Percentiles rank a stretch among this genome's conserved stretches.
phyloP scores from a whole-genome alignment of 1,140 invertebrate species.

The Eufriesea mexicana region DNA sequence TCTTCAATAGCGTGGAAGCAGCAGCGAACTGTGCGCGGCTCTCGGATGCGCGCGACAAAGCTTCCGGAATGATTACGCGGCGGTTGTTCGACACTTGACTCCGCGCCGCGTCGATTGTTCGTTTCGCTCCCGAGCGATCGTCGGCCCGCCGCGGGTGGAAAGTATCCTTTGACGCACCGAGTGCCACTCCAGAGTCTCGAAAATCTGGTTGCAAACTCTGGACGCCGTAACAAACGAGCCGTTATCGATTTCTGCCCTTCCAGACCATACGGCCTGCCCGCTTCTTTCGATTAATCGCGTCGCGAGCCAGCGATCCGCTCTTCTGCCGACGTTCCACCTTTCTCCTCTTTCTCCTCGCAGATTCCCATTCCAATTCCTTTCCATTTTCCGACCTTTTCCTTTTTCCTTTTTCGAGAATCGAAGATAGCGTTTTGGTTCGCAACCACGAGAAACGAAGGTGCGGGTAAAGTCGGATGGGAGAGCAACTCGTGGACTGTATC shows the following conservation, averaged over 20 bases:
- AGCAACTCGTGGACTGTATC: too few species aligned
- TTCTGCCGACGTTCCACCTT: too few species aligned
- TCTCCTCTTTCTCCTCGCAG: too few species aligned
- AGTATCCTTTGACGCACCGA: conserved; percentile 46
- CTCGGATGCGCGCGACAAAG: conserved; percentile 61
- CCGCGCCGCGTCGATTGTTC: conserved; percentile 39
- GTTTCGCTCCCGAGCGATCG: conserved; percentile 42
- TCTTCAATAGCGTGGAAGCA: conserved; percentile 76
- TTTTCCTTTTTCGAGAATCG: background rate
- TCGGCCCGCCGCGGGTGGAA: conserved; percentile 31
- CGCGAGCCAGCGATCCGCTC: too few species aligned
- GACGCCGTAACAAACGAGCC: conserved; percentile 26
- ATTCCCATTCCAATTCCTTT: too few species aligned
- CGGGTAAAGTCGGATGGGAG: too few species aligned
- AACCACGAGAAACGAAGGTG: too few species aligned
- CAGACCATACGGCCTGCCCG: background rate
- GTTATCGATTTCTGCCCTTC: conserved; percentile 13
- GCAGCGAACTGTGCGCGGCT: conserved; percentile 49
- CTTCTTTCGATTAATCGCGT: conserved; percentile 9
- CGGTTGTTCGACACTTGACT: conserved; percentile 60
- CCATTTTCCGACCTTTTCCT: too few species aligned
- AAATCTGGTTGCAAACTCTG: conserved; percentile 52
- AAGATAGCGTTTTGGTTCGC: too few species aligned
- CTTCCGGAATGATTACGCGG: conserved; percentile 62
- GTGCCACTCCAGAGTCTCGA: conserved; percentile 54